phyloP scores from a whole-genome alignment of 2,888 invertebrate species.

The Rhamnusium bicolor region DNA sequence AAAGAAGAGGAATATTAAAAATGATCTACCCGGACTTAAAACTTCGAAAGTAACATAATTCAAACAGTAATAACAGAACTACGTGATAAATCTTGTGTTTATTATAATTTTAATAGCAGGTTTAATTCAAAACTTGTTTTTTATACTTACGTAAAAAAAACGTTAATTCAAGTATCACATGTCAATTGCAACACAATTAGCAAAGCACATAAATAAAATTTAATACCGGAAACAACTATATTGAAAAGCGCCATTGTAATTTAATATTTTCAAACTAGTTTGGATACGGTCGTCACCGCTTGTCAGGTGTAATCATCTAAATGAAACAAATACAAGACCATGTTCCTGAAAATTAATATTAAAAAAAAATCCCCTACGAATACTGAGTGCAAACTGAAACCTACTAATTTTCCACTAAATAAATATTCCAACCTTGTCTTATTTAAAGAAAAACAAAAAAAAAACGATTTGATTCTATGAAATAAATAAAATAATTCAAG shows the following conservation, averaged over 20 bases:
- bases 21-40: too few relatives aligned
- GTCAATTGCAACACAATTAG: background rate
- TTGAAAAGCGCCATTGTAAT: background rate
- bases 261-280: background rate
- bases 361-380: too few relatives aligned
- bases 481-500: too few relatives aligned
- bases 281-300: background rate
- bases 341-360: background rate
- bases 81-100: background rate
- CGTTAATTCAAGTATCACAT: conserved; percentile 1
- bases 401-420: too few relatives aligned
- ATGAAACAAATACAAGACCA: conserved; percentile 4
- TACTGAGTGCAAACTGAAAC: too few relatives aligned
- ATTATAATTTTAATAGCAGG: background rate
- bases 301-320: too few relatives aligned
- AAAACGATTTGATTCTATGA: too few relatives aligned
- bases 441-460: too few relatives aligned
- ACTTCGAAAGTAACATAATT: background rate
- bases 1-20: too few relatives aligned
- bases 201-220: background rate
- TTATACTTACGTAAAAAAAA: background rate
- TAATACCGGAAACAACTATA: background rate
- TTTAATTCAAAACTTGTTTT: background rate
- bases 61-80: background rate
- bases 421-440: too few relatives aligned